Percentiles rank a stretch among this genome's conserved stretches.
Conservation (phyloP, 2,797 vertebrate species). For the Oryzias sinensis region DNA sequence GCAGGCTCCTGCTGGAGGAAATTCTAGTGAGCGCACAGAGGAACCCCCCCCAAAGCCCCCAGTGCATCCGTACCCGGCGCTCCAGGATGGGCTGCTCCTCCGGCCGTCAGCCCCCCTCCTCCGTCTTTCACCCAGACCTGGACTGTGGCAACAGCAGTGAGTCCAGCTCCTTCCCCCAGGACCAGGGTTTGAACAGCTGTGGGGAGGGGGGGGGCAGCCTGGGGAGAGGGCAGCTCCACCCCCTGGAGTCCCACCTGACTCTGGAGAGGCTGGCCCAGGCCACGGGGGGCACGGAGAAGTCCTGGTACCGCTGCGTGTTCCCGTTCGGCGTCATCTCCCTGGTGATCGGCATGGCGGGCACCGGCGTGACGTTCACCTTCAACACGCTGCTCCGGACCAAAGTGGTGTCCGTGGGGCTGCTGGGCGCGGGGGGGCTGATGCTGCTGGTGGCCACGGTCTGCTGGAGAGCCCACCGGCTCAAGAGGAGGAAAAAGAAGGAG, state of each 20-base stretch:
- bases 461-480: conserved; percentile 76
- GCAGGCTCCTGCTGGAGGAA: conserved; percentile 60
- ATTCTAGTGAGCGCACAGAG: conserved; percentile 33
- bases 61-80: conserved; percentile 10
- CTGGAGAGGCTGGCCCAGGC: conserved; percentile 88
- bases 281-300: conserved; percentile 84
- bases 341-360: conserved; percentile 89
- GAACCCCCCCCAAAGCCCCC: conserved; percentile 26
- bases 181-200: conserved; percentile 50
- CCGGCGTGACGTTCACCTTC: conserved; percentile 89
- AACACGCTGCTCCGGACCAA: conserved; percentile 86
- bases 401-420: conserved; percentile 83
- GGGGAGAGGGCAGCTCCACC: conserved; percentile 39
- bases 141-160: conserved; percentile 59
- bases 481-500: conserved; percentile 77
- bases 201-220: conserved; percentile 37
- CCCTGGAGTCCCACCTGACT: conserved; percentile 78
- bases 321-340: conserved; percentile 86
- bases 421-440: conserved; percentile 72
- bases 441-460: conserved; percentile 74
- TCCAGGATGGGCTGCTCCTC: conserved; percentile 86
- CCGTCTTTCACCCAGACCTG: conserved; percentile 66
- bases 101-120: conserved; percentile 79
- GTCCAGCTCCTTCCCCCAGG: conserved; percentile 55
- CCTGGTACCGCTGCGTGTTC: conserved; percentile 83